Base-by-base conservation (phyloP, 2,888 invertebrate species). In the Lithophane leautieri region DNA sequence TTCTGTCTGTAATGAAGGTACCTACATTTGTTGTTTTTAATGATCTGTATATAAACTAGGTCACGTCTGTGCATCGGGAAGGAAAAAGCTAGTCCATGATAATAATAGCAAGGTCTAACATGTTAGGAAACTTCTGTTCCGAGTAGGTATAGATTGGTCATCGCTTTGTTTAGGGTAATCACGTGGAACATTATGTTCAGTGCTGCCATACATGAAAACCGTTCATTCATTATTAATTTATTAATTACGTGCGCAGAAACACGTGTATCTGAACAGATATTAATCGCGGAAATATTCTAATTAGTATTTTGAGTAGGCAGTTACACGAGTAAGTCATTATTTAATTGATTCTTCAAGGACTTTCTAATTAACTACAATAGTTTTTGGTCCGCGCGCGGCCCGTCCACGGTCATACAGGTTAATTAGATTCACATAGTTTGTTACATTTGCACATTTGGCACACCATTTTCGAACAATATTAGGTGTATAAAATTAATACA, bases 31-130 rank as follows among this genome's bases (percentile, higher is more conserved):
- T 76, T 72, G 73, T 56, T 69, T 83, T 73, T 69, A 54, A 40
- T 75, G 70, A 40, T 79, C 70, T 78, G 3, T 72, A 66, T 66
- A 70, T 71, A 42, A 88, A 81, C 62, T 88, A 78, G 86, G 88
- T 76, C 86, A 72, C 56, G 72, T 63, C 68, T 54, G 86, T 63
- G 60, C 78, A 68, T 76, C 40, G 63, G 76, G 79, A 78, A 81
- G 77, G 83, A 88, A 84, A 86, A 84, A 69, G 19, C 63, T 75
- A 58, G 61, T 66, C 60, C 61, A 54, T 71, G 71, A 65, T 81
- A 81, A 74, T 72, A 66, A 78, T 76, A 71, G 66, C 76, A 62
- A 75, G 58, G 70, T 72, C 62, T 69, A 56, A 58, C 68, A 50
- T 40, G 63, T 68, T 71, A 19, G 62, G 74, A 69, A 58, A 52